phyloP scores from a whole-genome alignment of 2,888 invertebrate species.

The Metopia argyrocephala region DNA sequence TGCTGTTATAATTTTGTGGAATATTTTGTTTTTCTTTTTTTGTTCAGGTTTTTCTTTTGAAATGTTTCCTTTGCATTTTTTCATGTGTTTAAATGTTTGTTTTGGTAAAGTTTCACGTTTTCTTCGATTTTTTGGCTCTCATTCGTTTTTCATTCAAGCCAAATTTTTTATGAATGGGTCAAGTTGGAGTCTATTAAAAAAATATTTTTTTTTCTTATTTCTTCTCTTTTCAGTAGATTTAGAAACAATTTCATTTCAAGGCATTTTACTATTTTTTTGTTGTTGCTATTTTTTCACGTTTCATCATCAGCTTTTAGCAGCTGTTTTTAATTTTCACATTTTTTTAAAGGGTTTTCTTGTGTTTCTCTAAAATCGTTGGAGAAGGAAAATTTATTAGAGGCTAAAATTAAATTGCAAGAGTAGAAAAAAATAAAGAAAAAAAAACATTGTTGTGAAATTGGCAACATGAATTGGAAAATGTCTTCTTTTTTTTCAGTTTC shows the following conservation, averaged over 20 bases:
- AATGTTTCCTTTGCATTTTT: slow-evolving; percentile 2
- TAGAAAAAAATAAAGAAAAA: neutral
- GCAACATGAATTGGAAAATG: slow-evolving; percentile 30
- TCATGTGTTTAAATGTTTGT: slow-evolving; percentile 33
- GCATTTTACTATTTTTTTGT: neutral
- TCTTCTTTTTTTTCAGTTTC: neutral
- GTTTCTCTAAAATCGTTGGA: neutral
- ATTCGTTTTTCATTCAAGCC: slow-evolving; percentile 7
- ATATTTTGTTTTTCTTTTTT: neutral
- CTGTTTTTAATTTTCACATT: slow-evolving; percentile 44
- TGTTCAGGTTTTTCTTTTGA: neutral
- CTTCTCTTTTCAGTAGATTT: neutral
- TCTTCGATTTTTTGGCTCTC: neutral
- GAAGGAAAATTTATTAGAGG: too few relatives aligned
- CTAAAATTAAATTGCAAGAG: neutral
- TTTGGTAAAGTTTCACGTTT: slow-evolving; percentile 14
- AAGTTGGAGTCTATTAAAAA: slow-evolving; percentile 55
- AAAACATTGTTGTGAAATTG: neutral
- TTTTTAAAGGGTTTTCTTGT: neutral
- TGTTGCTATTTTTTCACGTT: neutral
- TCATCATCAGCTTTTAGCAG: slow-evolving; percentile 36
- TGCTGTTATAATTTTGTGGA: slow-evolving; percentile 24
- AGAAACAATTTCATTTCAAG: neutral
- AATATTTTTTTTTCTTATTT: slow-evolving; percentile 1
- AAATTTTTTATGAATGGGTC: slow-evolving; percentile 60